phyloP scores from a whole-genome alignment of 2,797 vertebrate species.

The Gephyroberyx darwinii region DNA sequence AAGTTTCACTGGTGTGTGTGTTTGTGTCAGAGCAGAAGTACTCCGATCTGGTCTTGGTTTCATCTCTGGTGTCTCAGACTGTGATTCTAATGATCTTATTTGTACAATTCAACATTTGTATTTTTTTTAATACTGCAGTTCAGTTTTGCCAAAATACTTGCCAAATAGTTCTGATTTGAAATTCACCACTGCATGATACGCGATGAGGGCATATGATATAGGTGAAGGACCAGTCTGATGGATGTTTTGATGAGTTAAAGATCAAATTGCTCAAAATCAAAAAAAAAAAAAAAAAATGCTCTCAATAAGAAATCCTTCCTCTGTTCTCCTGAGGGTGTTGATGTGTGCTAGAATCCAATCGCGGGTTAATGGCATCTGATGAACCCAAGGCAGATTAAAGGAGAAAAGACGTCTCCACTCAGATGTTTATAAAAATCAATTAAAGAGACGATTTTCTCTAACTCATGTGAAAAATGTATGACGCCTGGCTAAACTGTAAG shows the following conservation, averaged over 20 bases:
- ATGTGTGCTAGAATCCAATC: constrained; percentile 48
- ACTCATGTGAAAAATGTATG: constrained; percentile 37
- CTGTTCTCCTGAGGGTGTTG: constrained; percentile 14
- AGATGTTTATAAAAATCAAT: constrained; percentile 61
- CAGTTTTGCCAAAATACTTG: background rate
- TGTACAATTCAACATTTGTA: background rate
- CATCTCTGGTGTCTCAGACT: background rate
- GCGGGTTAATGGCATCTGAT: constrained; percentile 53
- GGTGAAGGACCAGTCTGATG: background rate
- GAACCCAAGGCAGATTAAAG: constrained; percentile 52
- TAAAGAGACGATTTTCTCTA: constrained; percentile 42
- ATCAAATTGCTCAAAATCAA: background rate
- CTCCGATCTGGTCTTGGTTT: constrained; percentile 9
- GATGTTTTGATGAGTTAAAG: constrained; percentile 19
- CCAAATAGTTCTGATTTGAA: background rate
- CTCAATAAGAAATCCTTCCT: constrained; percentile 5
- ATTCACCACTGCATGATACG: background rate
- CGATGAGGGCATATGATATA: background rate
- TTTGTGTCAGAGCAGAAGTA: constrained; percentile 10
- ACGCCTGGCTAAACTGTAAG: constrained; percentile 16
- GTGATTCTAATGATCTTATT: background rate
- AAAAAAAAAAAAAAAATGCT: constrained; percentile 25
- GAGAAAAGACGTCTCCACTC: constrained; percentile 39
- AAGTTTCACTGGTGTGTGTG: constrained; percentile 24
- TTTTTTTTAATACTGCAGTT: background rate